phyloP scores from a whole-genome alignment of 2,113 vertebrate species.

The Centropus unirufus region DNA sequence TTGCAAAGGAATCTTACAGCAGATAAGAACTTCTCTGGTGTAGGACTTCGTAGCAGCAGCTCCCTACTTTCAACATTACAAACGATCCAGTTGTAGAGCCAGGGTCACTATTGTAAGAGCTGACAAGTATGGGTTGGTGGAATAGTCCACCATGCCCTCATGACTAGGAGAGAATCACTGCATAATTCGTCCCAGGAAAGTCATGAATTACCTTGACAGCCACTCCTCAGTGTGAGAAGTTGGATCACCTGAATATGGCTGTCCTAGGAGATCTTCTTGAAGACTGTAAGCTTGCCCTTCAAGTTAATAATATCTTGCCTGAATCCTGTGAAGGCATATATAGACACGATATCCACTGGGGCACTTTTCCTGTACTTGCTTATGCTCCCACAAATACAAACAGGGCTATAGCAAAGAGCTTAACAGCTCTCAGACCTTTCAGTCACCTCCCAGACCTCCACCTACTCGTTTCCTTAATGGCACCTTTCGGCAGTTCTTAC shows the following conservation, averaged over 20 bases:
- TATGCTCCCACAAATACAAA: not conserved
- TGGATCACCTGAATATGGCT: not conserved
- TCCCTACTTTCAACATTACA: not conserved
- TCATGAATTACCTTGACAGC: not conserved
- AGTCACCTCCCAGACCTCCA: slow-evolving; percentile 64
- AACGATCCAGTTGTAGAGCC: not conserved
- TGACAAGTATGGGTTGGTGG: not conserved
- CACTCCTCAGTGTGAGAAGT: not conserved
- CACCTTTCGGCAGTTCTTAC: slow-evolving; percentile 63
- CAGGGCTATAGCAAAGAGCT: slow-evolving; percentile 32
- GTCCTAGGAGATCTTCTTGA: not conserved
- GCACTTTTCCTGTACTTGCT: not conserved
- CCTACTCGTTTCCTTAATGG: slow-evolving; percentile 71
- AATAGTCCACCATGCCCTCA: not conserved
- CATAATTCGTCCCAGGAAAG: not conserved
- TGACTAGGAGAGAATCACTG: not conserved
- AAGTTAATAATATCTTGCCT: not conserved
- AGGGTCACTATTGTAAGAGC: not conserved
- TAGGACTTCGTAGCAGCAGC: not conserved
- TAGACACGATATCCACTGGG: not conserved
- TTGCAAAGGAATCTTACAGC: not conserved
- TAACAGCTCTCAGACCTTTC: slow-evolving; percentile 7
- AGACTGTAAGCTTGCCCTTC: not conserved
- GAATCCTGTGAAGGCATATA: not conserved
- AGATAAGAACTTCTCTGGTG: not conserved